Evolutionary conservation across 2,888 invertebrate genomes (phyloP).

Genomic region (Operophtera brumata): DNA sequence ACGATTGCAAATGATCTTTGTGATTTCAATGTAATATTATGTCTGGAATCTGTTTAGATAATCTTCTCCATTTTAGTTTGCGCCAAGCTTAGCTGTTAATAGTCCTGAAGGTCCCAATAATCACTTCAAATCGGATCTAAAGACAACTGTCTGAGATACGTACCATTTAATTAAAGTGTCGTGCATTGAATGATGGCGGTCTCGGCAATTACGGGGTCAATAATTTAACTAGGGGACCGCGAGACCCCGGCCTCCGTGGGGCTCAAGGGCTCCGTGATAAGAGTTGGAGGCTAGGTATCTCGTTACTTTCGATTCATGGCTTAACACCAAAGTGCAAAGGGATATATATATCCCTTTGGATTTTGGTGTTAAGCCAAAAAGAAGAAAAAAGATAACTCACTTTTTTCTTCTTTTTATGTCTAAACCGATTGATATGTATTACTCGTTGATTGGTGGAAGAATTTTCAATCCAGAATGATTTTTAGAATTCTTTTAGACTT

Average conservation of each 20-base stretch:
- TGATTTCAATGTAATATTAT: too few species aligned
- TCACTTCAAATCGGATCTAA: conserved; percentile 26
- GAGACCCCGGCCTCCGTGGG: conserved; percentile 11
- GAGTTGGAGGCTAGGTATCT: conserved; percentile 18
- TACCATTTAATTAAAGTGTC: conserved; percentile 35
- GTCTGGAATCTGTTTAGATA: background rate
- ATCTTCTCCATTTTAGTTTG: background rate
- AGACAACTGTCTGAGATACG: conserved; percentile 28
- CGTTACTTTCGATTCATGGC: conserved; percentile 21
- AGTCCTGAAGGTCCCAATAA: conserved; percentile 25
- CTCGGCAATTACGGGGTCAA: conserved; percentile 32
- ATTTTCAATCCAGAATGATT: too few species aligned
- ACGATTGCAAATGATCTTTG: too few species aligned
- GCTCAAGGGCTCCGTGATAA: conserved; percentile 14
- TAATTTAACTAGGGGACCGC: conserved; percentile 31
- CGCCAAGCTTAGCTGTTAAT: conserved; percentile 17
- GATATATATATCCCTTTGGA: too few species aligned
- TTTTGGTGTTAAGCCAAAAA: too few species aligned
- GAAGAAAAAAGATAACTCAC: too few species aligned
- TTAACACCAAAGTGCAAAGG: background rate
- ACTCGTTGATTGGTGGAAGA: too few species aligned
- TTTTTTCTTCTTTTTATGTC: too few species aligned
- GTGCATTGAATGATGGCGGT: conserved; percentile 32
- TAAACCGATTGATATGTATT: too few species aligned
- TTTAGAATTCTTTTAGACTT: too few species aligned